Conservation (phyloP, 2,113 vertebrate genomes). For the Lophochroa leadbeateri region DNA sequence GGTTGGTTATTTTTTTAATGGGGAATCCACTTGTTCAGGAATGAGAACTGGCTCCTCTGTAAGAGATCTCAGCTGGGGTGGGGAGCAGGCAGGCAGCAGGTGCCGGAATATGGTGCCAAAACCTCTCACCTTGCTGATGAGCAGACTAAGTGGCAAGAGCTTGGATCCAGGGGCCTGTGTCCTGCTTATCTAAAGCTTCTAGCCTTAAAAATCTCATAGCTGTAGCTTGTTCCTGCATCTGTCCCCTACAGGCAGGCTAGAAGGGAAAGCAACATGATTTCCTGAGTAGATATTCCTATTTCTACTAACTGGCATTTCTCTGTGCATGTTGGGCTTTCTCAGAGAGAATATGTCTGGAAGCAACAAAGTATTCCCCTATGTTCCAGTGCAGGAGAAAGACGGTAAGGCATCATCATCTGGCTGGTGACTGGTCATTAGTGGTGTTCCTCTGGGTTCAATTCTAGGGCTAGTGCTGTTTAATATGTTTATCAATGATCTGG, state of each 20-base stretch:
- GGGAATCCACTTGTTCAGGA: not conserved
- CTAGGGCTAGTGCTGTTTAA: not conserved
- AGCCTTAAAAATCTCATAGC: not conserved
- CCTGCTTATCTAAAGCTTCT: not conserved
- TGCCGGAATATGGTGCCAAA: not conserved
- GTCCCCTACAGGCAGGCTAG: not conserved
- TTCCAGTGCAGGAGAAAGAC: not conserved
- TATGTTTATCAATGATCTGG: not conserved
- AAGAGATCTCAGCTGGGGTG: not conserved
- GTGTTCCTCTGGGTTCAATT: not conserved
- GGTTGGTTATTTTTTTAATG: not conserved
- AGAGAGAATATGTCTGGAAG: not conserved
- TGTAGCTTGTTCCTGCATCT: not conserved
- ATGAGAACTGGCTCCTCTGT: not conserved
- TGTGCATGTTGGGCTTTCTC: not conserved
- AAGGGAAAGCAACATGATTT: not conserved
- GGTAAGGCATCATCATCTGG: not conserved
- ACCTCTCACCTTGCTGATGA: not conserved
- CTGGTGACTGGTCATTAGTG: rapidly evolving
- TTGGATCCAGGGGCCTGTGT: not conserved
- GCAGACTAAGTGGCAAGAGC: not conserved
- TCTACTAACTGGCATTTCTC: not conserved
- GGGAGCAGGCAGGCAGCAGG: not conserved
- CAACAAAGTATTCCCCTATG: not conserved
- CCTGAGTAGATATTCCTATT: not conserved